phyloP scores from a whole-genome alignment of 2,888 invertebrate genomes.

The Candidula unifasciata region DNA sequence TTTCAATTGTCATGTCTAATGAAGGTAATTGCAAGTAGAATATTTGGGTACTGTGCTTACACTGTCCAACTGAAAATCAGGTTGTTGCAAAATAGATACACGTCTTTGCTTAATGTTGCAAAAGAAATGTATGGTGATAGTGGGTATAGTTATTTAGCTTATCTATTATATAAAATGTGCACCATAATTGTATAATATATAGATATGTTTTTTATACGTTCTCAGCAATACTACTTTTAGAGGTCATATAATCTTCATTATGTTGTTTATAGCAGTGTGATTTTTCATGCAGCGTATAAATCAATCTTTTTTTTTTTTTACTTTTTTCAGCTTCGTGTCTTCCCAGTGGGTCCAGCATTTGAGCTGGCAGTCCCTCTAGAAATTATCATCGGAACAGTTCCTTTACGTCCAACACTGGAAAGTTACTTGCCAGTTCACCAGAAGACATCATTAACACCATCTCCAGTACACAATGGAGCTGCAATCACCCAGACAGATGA shows the following conservation, averaged over 20 bases:
- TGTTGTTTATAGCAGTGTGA: background rate
- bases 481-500: background rate
- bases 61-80: no score
- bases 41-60: no score
- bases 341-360: constrained; percentile 70
- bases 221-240: no score
- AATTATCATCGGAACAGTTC: constrained; percentile 71
- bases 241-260: background rate
- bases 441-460: constrained; percentile 37
- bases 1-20: no score
- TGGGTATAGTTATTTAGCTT: no score
- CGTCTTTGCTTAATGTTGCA: no score
- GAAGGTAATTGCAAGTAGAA: no score
- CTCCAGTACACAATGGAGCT: constrained; percentile 10
- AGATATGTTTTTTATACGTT: no score
- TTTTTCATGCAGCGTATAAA: background rate
- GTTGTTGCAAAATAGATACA: no score
- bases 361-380: constrained; percentile 70
- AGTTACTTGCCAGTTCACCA: constrained; percentile 49
- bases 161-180: background rate
- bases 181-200: no score
- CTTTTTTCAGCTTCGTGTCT: constrained; percentile 64
- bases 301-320: no score
- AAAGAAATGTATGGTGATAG: no score
- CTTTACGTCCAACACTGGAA: constrained; percentile 57